These are phyloP conservation scores for Microcaecilia unicolor DNA, from an alignment of 2,797 vertebrate species.

Conservation along the genomic window DNA sequence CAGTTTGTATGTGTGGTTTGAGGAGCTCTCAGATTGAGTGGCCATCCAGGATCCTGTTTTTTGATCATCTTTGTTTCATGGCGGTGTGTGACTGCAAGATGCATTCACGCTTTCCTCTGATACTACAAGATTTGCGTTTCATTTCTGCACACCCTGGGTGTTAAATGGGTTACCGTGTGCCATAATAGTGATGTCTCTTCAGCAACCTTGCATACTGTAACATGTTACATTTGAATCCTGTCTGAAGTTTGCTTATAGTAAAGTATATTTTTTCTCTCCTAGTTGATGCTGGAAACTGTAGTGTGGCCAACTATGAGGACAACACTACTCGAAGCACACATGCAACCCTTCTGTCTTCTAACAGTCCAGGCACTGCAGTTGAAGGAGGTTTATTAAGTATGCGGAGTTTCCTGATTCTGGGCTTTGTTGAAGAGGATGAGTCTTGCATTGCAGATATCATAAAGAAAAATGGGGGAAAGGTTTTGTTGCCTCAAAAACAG, in stretches of 20 bases:
- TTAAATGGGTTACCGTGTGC: no score
- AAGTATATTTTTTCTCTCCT: conserved; percentile 8
- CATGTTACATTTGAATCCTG: no score
- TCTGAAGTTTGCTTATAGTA: conserved; percentile 1
- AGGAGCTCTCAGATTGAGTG: no score
- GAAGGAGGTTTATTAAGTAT: conserved; percentile 68
- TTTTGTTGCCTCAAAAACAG: conserved; percentile 57
- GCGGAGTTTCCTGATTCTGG: conserved; percentile 75
- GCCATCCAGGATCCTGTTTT: no score
- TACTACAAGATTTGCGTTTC: no score
- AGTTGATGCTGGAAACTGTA: conserved; percentile 51
- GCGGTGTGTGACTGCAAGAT: no score
- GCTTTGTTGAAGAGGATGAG: conserved; percentile 73
- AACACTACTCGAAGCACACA: conserved; percentile 20
- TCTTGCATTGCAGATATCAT: conserved; percentile 63
- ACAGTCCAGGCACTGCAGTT: conserved; percentile 25
- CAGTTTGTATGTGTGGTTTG: no score
- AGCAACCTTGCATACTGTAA: no score
- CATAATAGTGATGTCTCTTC: no score
- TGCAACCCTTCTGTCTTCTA: conserved; percentile 27
- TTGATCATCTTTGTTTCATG: no score
- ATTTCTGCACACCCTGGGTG: no score
- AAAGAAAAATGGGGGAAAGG: conserved; percentile 73
- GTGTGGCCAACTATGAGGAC: conserved; percentile 7
- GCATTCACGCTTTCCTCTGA: no score